A percentile compares a stretch with the other conserved stretches of the same genome.
These are phyloP conservation scores for Orius insidiosus DNA, from an alignment of 1,140 invertebrate genomes.

Conservation along the genomic window DNA sequence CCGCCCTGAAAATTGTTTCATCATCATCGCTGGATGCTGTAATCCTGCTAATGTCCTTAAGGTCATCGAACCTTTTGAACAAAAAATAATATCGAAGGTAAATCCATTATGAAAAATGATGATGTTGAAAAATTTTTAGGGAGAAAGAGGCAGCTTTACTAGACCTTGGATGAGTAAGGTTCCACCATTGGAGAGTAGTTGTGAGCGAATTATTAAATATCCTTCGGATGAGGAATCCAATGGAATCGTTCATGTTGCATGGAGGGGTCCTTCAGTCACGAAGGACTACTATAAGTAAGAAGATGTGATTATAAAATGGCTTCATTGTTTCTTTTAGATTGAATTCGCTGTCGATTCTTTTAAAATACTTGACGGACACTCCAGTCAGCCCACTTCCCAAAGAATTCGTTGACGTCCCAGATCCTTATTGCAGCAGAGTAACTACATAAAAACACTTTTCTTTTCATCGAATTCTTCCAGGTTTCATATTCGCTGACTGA, in stretches of 20 bases:
- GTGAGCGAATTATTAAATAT: slow-evolving; percentile 39
- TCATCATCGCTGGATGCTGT: slow-evolving; percentile 64
- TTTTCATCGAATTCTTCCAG: slow-evolving; percentile 33
- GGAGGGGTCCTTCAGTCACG: slow-evolving; percentile 58
- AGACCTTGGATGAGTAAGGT: slow-evolving; percentile 59
- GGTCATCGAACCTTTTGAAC: slow-evolving; percentile 50
- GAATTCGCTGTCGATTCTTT: slow-evolving; percentile 46
- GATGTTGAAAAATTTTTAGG: slow-evolving; percentile 29
- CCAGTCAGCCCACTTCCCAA: slow-evolving; percentile 66
- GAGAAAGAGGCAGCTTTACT: slow-evolving; percentile 35
- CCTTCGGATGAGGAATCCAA: slow-evolving; percentile 73
- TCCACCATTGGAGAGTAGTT: slow-evolving; percentile 36
- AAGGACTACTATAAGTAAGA: slow-evolving; percentile 32
- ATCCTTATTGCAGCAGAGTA: slow-evolving; percentile 64
- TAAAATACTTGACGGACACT: slow-evolving; percentile 72
- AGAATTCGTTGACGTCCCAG: slow-evolving; percentile 66
- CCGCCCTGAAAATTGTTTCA: slow-evolving; percentile 70
- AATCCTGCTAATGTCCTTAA: slow-evolving; percentile 57
- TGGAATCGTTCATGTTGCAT: slow-evolving; percentile 62
- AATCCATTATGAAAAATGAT: slow-evolving; percentile 1
- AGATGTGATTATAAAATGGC: no score
- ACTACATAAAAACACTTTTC: no score
- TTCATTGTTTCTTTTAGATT: slow-evolving; percentile 29
- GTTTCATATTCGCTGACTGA: slow-evolving; percentile 48
- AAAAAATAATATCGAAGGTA: slow-evolving; percentile 62